Evolutionary conservation across 2,113 vertebrate species (phyloP), one percentile per base, ranked within the genome.

Genomic region (Electrona antarctica): DNA sequence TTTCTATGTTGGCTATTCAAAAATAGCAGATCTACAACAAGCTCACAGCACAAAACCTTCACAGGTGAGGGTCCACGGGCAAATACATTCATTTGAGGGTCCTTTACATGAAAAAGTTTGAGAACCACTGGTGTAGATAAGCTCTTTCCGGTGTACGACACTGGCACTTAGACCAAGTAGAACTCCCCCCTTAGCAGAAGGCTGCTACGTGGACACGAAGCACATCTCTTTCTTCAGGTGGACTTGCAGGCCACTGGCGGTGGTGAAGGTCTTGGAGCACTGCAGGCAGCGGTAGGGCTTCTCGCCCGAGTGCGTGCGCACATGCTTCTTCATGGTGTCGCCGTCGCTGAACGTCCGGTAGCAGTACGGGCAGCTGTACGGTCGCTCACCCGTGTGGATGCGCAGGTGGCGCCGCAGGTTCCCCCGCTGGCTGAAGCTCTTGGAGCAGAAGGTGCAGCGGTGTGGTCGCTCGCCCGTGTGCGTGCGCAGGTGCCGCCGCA

Each of bases 401-500:
- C 91, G 82, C 60, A 92, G 82, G 74, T 93, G 91, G 0, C 92
- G 73, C 33, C 89, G 71, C 78, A 93, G 88, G 84, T 93, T 93
- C 1, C 91, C 92, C 0, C 88, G 60, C 83, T 93, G 92, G 72
- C 88, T 92, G 82, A 94, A 93, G 76, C 89, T 91, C 78, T 92
- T 90, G 80, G 89, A 85, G 81, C 93, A 94, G 78, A 90, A 90
- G 79, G 84, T 75, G 85, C 93, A 94, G 73, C 91, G 85, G 82
- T 94, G 91, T 6, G 92, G 91, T 15, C 91, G 69, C 73, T 92
- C 90, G 0, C 92, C 93, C 0, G 92, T 92, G 88, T 94, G 93
- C 0, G 91, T 93, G 15, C 92, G 90, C 70, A 92, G 79, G 81
- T 94, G 93, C 5, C 91, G 91, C 62, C 92, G 91, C 64, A 94